Base-by-base conservation (phyloP, 2,113 vertebrate genomes). In the Xiphophorus couchianus region DNA sequence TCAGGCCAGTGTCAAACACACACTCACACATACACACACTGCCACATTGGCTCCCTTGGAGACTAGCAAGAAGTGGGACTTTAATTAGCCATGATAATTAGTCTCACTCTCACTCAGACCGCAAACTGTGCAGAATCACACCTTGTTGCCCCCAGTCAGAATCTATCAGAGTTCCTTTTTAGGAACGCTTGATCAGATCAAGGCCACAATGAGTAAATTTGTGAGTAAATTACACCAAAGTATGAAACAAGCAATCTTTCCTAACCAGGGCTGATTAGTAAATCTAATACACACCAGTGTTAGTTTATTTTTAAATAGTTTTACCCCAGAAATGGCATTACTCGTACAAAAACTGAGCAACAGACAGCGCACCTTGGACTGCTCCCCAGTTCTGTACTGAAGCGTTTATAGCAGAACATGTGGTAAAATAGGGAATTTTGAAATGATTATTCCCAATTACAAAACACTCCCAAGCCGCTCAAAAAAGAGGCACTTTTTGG, bases 11-110 rank as follows among this genome's bases (percentile, higher is more conserved):
- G 12, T 71, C 74, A 17, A 54, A 15, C 51, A 33, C 30, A 29
- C 64, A 14, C 44, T 9, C 31, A 29, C 42, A 17, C 14, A 48
- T 33, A 30, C 64, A 28, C 44, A 19, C 31, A 1, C 67, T 58
- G 13, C 35, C 74, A 30, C 7, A 62, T 81, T 62, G 15, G 44
- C 84, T 85, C 69, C 93, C 89, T 79, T 75, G 74, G 91, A 90
- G 90, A 92, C 84, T 81, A 69, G 81, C 42, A 73, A 84, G 78
- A 92, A 90, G 62, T 91, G 84, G 90, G 90, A 83, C 92, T 91
- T 88, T 89, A 92, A 94, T 93, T 94, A 94, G 88, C 80, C 39
- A 1, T 13, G 78, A 80, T 93, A 93, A 94, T 94, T 93, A 92
- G 89, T 78, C 75, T 67, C 44, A 61, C 66, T 66, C 60, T 15